Conservation (phyloP, 2,888 invertebrate species). For the Rhagonycha fulva region DNA sequence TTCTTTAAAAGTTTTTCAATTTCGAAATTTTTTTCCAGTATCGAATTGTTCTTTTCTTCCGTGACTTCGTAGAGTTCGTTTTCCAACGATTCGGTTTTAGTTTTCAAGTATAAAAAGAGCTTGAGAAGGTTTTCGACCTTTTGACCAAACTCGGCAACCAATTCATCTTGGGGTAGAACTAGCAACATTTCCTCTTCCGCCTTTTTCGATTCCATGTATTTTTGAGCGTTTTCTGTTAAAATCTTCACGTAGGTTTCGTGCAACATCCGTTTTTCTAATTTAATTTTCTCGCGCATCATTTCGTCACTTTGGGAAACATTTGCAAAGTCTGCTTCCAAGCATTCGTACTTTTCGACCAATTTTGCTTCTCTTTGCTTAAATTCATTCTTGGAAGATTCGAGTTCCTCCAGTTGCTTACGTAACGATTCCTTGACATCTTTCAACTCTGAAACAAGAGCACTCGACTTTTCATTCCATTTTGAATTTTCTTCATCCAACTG, state of each 20-base stretch:
- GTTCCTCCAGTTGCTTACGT: neutral
- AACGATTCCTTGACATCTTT: neutral
- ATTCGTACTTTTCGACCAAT: neutral
- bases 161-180: conserved; percentile 38
- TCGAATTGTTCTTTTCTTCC: conserved; percentile 53
- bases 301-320: neutral
- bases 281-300: neutral
- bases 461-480: neutral
- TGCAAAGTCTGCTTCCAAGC: neutral
- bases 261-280: conserved; percentile 55
- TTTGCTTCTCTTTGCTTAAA: neutral
- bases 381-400: neutral
- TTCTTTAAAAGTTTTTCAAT: conserved; percentile 51
- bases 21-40: conserved; percentile 51
- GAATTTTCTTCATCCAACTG: neutral
- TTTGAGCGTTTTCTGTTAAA: conserved; percentile 29
- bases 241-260: conserved; percentile 54
- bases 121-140: conserved; percentile 62
- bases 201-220: conserved; percentile 19
- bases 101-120: conserved; percentile 62
- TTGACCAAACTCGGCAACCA: conserved; percentile 46
- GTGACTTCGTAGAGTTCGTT: conserved; percentile 63
- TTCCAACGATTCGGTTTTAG: conserved; percentile 62
- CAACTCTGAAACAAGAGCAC: neutral
- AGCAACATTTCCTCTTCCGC: neutral